A percentile compares a stretch with the other conserved stretches of the same genome.
These are phyloP conservation scores for Physella acuta DNA, from an alignment of 1,140 invertebrate genomes.

Conservation along the genomic window DNA sequence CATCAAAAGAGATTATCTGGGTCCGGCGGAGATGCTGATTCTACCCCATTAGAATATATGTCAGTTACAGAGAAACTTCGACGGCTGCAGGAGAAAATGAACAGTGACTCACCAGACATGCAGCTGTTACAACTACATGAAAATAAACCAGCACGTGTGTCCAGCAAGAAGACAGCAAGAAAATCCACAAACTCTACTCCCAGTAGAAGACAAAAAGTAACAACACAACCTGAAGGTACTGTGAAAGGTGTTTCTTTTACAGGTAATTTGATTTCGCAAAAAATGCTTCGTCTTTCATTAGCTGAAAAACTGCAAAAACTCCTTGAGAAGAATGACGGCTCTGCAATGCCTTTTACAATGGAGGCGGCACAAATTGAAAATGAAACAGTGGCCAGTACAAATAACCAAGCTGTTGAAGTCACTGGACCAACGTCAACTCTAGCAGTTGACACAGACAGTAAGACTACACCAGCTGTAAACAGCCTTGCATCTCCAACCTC, in stretches of 20 bases:
- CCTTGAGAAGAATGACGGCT: background rate
- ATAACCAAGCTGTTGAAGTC: background rate
- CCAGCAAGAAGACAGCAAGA: background rate
- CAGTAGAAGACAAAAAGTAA: background rate
- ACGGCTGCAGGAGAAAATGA: background rate
- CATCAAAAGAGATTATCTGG: too few species aligned
- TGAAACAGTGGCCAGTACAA: background rate
- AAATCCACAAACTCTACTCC: background rate
- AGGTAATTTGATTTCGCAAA: background rate
- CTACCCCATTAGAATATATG: too few species aligned
- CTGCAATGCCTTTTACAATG: background rate
- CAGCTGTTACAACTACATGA: background rate
- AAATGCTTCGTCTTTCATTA: background rate
- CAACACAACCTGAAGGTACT: background rate
- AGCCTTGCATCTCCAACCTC: background rate
- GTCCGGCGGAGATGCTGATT: too few species aligned
- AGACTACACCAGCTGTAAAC: background rate
- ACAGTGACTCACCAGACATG: conserved; percentile 1
- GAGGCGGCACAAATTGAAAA: background rate
- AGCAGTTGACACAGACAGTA: background rate
- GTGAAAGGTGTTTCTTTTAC: background rate
- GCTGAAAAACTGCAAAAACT: background rate
- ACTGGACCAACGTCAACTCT: background rate
- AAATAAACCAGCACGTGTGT: background rate
- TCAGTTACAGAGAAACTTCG: too few species aligned